Conservation (phyloP, 2,888 invertebrate genomes). For the Stenolophus ochropezus region DNA sequence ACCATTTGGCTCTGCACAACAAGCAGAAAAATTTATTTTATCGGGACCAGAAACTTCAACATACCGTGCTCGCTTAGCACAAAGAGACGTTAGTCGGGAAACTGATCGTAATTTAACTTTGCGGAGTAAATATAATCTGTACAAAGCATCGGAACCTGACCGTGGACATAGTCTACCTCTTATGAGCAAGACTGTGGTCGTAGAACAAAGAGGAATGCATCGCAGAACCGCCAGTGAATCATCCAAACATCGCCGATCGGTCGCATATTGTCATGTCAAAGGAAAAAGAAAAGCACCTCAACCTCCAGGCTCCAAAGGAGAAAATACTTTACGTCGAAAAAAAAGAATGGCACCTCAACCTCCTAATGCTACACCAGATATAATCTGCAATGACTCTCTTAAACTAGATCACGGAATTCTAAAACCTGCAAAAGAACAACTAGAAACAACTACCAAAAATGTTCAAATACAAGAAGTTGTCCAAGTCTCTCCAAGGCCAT, state of each 20-base stretch:
- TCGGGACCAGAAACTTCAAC: constrained; percentile 79
- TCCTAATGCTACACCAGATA: constrained; percentile 68
- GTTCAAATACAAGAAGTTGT: constrained; percentile 65
- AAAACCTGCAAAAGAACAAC: constrained; percentile 71
- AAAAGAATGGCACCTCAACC: constrained; percentile 73
- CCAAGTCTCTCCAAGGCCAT: constrained; percentile 77
- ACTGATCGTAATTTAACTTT: constrained; percentile 79
- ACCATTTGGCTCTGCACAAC: constrained; percentile 69
- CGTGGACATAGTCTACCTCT: constrained; percentile 72
- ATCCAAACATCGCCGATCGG: constrained; percentile 76
- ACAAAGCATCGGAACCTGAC: constrained; percentile 67
- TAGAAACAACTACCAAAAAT: constrained; percentile 61
- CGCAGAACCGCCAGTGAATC: constrained; percentile 80
- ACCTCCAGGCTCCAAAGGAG: constrained; percentile 75
- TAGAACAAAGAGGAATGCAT: constrained; percentile 70
- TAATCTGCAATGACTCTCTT: constrained; percentile 72
- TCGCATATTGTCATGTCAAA: constrained; percentile 80
- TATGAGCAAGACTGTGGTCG: constrained; percentile 68
- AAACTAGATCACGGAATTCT: constrained; percentile 74
- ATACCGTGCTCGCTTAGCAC: constrained; percentile 78
- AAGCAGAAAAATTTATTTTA: constrained; percentile 73
- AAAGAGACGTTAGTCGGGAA: constrained; percentile 77
- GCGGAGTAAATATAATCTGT: constrained; percentile 80
- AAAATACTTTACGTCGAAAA: constrained; percentile 68
- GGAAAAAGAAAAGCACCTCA: constrained; percentile 85